A percentile compares a stretch with the other conserved stretches of the same genome.
Conservation (phyloP, 2,797 vertebrate genomes). For the Serranus cabrilla region DNA sequence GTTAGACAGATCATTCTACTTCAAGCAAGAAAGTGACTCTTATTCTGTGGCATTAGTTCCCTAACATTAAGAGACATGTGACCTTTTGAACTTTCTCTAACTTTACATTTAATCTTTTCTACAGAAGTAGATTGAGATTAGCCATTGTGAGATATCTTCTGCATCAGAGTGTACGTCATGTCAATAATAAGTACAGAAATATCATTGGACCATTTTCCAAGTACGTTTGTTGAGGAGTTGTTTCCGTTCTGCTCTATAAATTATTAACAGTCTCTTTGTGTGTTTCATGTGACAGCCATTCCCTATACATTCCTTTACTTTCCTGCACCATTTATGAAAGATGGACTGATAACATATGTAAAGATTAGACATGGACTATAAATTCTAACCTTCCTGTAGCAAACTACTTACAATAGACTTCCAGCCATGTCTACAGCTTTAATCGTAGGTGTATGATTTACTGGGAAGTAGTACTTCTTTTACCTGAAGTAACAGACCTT, state of each 20-base stretch:
- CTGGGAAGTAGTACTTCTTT: not conserved
- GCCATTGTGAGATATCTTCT: slow-evolving; percentile 16
- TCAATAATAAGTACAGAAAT: slow-evolving; percentile 24
- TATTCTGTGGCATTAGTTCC: not conserved
- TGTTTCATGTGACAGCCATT: slow-evolving; percentile 37
- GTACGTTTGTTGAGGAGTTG: not conserved
- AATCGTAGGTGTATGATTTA: slow-evolving; percentile 18
- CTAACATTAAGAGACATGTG: not conserved
- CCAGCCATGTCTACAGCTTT: not conserved
- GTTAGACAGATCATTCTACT: not conserved
- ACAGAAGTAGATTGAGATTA: not conserved
- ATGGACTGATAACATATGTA: slow-evolving; percentile 37
- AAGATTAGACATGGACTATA: slow-evolving; percentile 43
- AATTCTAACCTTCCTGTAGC: slow-evolving; percentile 18
- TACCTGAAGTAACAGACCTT: not conserved
- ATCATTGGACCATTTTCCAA: slow-evolving; percentile 23
- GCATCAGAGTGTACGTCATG: not conserved
- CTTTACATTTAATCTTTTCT: slow-evolving; percentile 2
- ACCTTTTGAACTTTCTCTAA: slow-evolving; percentile 13
- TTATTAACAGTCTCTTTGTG: slow-evolving; percentile 64
- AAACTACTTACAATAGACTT: slow-evolving; percentile 1
- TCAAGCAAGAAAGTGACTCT: not conserved
- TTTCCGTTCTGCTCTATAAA: slow-evolving; percentile 46
- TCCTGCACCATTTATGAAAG: slow-evolving; percentile 23
- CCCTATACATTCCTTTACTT: slow-evolving; percentile 28